phyloP scores from a whole-genome alignment of 1,140 invertebrate species.

The Aleiodes sp. region DNA sequence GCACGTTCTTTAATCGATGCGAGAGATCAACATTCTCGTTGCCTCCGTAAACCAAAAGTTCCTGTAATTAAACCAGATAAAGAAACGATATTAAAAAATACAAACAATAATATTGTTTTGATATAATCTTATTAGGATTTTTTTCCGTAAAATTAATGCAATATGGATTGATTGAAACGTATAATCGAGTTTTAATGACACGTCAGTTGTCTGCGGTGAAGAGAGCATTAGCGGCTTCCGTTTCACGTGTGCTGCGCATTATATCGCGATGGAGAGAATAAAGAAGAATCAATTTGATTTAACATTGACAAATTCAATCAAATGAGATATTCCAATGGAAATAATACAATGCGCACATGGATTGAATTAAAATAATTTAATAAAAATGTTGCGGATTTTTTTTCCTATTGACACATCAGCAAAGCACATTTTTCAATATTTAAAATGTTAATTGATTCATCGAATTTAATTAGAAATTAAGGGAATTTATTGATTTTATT shows the following conservation, averaged over 20 bases:
- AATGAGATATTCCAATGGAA: neutral
- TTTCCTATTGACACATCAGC: too few species aligned
- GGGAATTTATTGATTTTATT: too few species aligned
- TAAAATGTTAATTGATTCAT: too few species aligned
- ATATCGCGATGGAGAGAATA: neutral
- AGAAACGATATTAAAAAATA: neutral
- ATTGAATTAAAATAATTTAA: neutral
- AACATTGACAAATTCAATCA: neutral
- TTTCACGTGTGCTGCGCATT: neutral
- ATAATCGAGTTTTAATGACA: constrained; percentile 13
- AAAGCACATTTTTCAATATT: too few species aligned
- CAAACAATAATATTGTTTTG: neutral
- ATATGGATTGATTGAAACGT: neutral
- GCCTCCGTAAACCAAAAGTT: neutral
- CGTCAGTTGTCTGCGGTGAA: neutral
- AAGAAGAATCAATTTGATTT: neutral
- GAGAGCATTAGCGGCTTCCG: constrained; percentile 13
- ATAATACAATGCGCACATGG: neutral
- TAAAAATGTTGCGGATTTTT: neutral
- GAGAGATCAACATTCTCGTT: neutral
- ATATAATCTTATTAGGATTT: neutral
- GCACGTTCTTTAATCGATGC: neutral
- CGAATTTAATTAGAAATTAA: too few species aligned
- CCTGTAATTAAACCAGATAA: neutral
- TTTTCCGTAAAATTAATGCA: neutral